Evolutionary conservation across 1,140 invertebrate genomes (phyloP), one percentile per base, ranked within the genome.

Genomic region (Tribolium madens): DNA sequence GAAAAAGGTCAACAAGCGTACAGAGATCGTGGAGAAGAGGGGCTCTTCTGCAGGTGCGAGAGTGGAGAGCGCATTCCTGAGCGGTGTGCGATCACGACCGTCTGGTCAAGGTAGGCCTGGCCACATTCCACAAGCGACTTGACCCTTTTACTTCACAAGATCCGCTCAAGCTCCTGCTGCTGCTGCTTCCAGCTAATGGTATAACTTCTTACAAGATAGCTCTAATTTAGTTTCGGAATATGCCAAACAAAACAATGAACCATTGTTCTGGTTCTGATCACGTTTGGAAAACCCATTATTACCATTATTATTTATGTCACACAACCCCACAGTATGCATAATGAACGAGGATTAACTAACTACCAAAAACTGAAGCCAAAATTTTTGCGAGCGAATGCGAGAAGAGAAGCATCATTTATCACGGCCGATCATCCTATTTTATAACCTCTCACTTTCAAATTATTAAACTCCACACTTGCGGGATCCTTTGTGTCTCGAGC

Each of bases 91-190:
- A 79, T 81, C 76, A 81, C 81, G 81, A 83, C 76, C 78, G 82
- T 83, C 82, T 83, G 82, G 82, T 83, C 82, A 83, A 83, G 81
- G 82, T 80, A 83, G 81, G 79, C 81, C 81, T 81, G 79, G 81
- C 79, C 79, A 82, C 82, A 83, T 82, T 83, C 81, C 82, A 79
- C 76, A 75, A 73, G 73, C 75, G 46, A 75, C 71, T 81, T 82
- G 81, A 82, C 81, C 81, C 81, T 82, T 82, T 78, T 80, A 74
- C 80, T 78, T 79, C 76, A 77, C 76, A 78, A 76, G 76, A 74
- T 74, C 76, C 76, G 79, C 75, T 76, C 78, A 52, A 50, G 72
- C 68, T 79, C 79, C 79, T 78, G 76, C 76, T 80, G 76, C 76
- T 80, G 79, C 77, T 76, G 72, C 77, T 75, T 68, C 73, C 53